Conservation (phyloP, 2,113 vertebrate species). For the Ardeotis arabs region DNA sequence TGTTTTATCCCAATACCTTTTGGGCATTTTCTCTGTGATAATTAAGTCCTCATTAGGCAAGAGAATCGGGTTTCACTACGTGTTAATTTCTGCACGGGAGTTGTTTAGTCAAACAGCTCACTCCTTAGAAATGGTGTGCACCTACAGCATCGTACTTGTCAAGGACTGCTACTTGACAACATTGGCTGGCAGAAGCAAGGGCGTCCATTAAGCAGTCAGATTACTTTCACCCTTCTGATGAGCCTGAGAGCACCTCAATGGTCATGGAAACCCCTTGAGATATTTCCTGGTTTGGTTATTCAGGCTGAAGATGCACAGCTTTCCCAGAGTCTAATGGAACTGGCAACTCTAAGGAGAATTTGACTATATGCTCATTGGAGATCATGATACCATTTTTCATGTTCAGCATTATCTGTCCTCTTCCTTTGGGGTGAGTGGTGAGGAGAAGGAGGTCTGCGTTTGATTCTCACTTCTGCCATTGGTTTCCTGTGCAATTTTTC, state of each 20-base stretch:
- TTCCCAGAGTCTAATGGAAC: neutral
- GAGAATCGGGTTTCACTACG: neutral
- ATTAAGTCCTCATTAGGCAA: neutral
- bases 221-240: neutral
- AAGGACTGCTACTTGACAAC: neutral
- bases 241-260: neutral
- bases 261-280: neutral
- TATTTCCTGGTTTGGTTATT: neutral
- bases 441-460: neutral
- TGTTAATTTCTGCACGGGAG: neutral
- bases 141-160: rapidly evolving
- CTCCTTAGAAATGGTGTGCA: neutral
- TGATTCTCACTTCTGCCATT: neutral
- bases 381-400: neutral
- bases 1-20: neutral
- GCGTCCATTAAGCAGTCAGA: neutral
- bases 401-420: neutral
- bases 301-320: neutral
- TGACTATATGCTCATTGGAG: neutral
- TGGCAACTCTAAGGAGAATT: neutral
- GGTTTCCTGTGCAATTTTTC: neutral
- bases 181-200: neutral
- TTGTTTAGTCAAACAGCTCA: neutral
- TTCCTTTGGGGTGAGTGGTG: neutral
- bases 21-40: neutral